Evolutionary conservation across 2,888 invertebrate species (phyloP).

Genomic region (Nipponacmea schrenckii): DNA sequence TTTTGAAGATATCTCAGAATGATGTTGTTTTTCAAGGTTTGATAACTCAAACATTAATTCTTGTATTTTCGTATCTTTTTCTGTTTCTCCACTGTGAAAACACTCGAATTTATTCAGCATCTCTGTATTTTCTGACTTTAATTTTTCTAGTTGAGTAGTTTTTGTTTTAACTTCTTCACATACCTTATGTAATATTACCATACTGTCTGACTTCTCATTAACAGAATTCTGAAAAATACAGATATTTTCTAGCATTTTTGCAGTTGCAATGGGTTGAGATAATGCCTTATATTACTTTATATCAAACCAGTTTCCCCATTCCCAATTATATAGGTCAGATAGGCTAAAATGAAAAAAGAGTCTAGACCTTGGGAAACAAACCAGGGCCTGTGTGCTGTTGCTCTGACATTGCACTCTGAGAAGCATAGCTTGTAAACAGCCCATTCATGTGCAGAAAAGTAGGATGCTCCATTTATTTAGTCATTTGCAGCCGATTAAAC

Average conservation of each 20-base stretch:
- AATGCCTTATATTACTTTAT: too few relatives aligned
- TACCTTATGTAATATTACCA: slow-evolving; percentile 18
- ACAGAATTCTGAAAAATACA: slow-evolving; percentile 26
- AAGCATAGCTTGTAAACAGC: too few relatives aligned
- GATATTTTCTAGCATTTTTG: neutral
- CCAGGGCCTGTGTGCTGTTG: too few relatives aligned
- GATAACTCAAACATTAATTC: slow-evolving; percentile 13
- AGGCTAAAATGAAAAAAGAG: too few relatives aligned
- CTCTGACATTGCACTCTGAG: too few relatives aligned
- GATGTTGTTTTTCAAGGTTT: slow-evolving; percentile 14
- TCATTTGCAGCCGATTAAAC: too few relatives aligned
- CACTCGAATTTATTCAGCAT: slow-evolving; percentile 24
- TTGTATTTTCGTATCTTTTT: slow-evolving; percentile 12
- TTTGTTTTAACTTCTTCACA: slow-evolving; percentile 22
- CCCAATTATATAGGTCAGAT: too few relatives aligned
- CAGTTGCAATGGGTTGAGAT: too few relatives aligned
- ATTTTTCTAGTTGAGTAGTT: slow-evolving; percentile 13
- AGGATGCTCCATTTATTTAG: too few relatives aligned
- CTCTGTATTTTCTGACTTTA: slow-evolving; percentile 18
- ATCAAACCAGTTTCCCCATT: too few relatives aligned
- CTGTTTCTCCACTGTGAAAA: slow-evolving; percentile 16
- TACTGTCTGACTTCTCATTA: slow-evolving; percentile 24
- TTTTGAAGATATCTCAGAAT: slow-evolving; percentile 23
- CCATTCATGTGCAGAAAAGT: too few relatives aligned
- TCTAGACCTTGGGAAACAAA: too few relatives aligned